Percentiles rank a stretch among this genome's conserved stretches.
Evolutionary conservation across 2,888 invertebrate species (phyloP).

Genomic region (Himalopsyche japonica): DNA sequence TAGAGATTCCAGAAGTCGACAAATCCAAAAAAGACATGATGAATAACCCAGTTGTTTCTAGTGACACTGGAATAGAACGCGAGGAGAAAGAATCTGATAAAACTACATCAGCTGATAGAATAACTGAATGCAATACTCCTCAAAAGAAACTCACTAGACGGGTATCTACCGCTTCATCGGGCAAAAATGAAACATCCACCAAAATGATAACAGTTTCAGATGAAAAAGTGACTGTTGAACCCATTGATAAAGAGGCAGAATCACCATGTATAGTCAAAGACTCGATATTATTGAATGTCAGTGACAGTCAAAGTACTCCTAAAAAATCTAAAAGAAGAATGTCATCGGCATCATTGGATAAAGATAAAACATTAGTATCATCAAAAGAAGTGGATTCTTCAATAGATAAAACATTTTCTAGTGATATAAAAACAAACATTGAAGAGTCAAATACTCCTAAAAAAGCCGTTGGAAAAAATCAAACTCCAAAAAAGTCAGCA

Average conservation of each 20-base stretch:
- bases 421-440: not conserved
- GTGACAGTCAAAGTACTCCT: not conserved
- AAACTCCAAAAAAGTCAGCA: not conserved
- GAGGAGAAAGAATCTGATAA: not conserved
- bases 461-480: not conserved
- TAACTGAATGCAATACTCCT: not conserved
- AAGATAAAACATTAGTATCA: slow-evolving; percentile 47
- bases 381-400: slow-evolving; percentile 46
- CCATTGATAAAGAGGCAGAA: not conserved
- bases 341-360: slow-evolving; percentile 51
- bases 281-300: not conserved
- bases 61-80: not conserved
- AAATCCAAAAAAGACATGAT: not conserved
- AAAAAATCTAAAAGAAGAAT: slow-evolving; percentile 45
- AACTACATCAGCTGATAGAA: not conserved
- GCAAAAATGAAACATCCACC: not conserved
- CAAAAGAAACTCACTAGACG: slow-evolving; percentile 12
- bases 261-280: not conserved
- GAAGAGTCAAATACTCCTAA: not conserved
- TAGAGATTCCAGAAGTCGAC: not conserved
- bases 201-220: not conserved
- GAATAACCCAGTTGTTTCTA: not conserved
- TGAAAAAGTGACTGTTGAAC: not conserved
- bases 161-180: slow-evolving; percentile 5
- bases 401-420: slow-evolving; percentile 25